Base-by-base conservation (phyloP, 2,888 invertebrate genomes). In the Himalopsyche tibetana region DNA sequence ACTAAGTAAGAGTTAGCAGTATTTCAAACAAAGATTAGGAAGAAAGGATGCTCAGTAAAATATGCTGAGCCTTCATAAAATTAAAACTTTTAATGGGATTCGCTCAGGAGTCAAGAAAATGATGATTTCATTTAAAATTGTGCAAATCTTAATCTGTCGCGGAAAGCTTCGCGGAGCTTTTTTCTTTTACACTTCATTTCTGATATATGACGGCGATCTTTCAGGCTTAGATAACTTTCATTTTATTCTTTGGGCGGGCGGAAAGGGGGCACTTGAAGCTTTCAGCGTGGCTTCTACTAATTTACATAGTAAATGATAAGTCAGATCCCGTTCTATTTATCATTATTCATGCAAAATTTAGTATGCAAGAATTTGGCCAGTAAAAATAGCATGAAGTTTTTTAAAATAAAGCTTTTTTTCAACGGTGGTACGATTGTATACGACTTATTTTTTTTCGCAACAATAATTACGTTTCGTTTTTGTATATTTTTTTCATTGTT, bases 241-340 rank as follows among this genome's bases (percentile, higher is more conserved):
- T 85, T 85, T 85, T 69, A 81, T 84, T 84, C 82, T 85, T 56
- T 81, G 5, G 11, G 63, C 63, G 19, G 63, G 63, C 63, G 9
- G 63, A 63, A 28, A 63, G 19, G 5, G 63, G 63, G 19, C 63
- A 63, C 63, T 63, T 11, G 63, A 82, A 82, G 85, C 69, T 80
- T 84, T 80, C 84, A 80, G 11, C 55, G 84, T 38, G 81, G 84
- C 63, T 82, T 82, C 82, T 82, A 82, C 82, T 85, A 81, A 85
- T 85, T 85, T 85, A 63, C 82, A 85, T 85, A 85, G 82, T 85
- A 85, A 85, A 85, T 85, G 85, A 82, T 85, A 85, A 85, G 85
- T 82, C 85, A 85, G 85, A 63, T 63, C 81, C 82, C 82, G 81
- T 85, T 81, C 82, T 82, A 69, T 81, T 63, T 85, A 82, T 80